Percentiles rank a stretch among this genome's conserved stretches.
Evolutionary conservation across 2,888 invertebrate genomes (phyloP).

Genomic region (Psylliodes chrysocephalus): DNA sequence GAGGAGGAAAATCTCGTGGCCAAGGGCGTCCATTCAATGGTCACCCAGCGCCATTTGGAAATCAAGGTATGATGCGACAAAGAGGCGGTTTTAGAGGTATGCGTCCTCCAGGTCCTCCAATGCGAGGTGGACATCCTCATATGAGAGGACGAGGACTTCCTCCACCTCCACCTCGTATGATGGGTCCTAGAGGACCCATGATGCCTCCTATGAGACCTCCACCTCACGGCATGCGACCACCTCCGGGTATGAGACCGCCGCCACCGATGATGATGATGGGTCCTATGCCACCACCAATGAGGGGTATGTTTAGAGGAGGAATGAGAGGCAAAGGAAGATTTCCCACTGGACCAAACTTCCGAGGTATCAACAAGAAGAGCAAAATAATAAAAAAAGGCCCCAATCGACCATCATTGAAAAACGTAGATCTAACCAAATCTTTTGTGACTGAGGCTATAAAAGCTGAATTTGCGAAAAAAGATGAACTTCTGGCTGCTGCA

Average conservation of each 20-base stretch:
- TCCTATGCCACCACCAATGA: slow-evolving; percentile 47
- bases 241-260: slow-evolving; percentile 47
- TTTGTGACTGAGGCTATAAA: slow-evolving; percentile 70
- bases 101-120: slow-evolving; percentile 52
- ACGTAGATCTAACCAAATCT: slow-evolving; percentile 66
- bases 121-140: slow-evolving; percentile 49
- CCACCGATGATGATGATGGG: slow-evolving; percentile 57
- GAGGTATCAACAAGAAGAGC: slow-evolving; percentile 55
- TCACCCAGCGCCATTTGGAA: slow-evolving; percentile 43
- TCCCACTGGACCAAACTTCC: slow-evolving; percentile 43
- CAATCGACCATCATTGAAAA: slow-evolving; percentile 50
- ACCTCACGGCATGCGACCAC: slow-evolving; percentile 49
- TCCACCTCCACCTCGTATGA: slow-evolving; percentile 49
- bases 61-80: slow-evolving; percentile 45
- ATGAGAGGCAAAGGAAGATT: slow-evolving; percentile 45
- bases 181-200: slow-evolving; percentile 50
- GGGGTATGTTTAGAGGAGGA: slow-evolving; percentile 49
- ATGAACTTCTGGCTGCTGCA: slow-evolving; percentile 66
- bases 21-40: slow-evolving; percentile 52
- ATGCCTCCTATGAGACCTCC: slow-evolving; percentile 53
- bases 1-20: slow-evolving; percentile 47
- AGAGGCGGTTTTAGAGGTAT: slow-evolving; percentile 53
- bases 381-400: slow-evolving; percentile 54
- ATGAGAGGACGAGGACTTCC: slow-evolving; percentile 48
- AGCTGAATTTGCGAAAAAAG: slow-evolving; percentile 63